Conservation (phyloP, 1,140 invertebrate species). For the Micrasema longulum region DNA sequence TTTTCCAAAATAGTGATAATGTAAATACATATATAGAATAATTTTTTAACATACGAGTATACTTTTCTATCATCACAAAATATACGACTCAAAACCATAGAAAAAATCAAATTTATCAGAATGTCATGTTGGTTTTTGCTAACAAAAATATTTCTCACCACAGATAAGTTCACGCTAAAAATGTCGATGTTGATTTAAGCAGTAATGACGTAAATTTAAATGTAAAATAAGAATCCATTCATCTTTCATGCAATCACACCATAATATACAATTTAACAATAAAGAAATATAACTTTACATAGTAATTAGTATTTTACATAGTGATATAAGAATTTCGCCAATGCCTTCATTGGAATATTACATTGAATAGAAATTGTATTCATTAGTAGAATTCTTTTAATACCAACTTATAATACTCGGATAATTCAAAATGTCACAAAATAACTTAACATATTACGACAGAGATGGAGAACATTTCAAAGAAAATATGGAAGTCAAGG, state of each 20-base stretch:
- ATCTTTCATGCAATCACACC: background rate
- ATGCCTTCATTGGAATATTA: background rate
- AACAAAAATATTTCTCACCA: background rate
- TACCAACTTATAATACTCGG: too few species aligned
- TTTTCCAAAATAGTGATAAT: background rate
- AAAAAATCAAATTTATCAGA: background rate
- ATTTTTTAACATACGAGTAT: background rate
- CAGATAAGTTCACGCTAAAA: background rate
- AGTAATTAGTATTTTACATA: slow-evolving; percentile 20
- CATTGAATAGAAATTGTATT: too few species aligned
- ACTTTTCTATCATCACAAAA: background rate
- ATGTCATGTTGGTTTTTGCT: background rate
- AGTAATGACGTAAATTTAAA: background rate
- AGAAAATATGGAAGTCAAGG: too few species aligned
- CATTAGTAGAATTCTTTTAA: too few species aligned
- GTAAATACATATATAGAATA: slow-evolving; percentile 6
- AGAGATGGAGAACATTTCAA: too few species aligned
- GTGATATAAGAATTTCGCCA: background rate
- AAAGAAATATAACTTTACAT: slow-evolving; percentile 3
- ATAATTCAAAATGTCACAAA: too few species aligned
- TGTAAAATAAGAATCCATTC: background rate
- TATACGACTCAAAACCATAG: background rate
- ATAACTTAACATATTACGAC: too few species aligned
- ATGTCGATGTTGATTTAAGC: background rate
- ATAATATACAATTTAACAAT: slow-evolving; percentile 21